Conservation (phyloP, 2,888 invertebrate species). For the Tinea trinotella region DNA sequence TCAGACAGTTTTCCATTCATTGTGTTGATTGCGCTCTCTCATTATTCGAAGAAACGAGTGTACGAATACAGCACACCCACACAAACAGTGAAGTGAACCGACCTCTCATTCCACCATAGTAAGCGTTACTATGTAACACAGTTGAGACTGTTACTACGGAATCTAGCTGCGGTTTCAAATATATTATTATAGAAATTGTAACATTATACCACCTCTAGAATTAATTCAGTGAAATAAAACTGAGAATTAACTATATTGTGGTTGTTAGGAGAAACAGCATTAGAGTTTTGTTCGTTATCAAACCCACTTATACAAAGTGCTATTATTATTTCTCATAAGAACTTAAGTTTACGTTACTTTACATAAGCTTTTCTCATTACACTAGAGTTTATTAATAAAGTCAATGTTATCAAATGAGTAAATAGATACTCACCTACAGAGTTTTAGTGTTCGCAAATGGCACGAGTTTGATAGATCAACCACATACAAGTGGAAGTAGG, state of each 20-base stretch:
- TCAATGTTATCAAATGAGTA: too few relatives aligned
- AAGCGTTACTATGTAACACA: slow-evolving; percentile 8
- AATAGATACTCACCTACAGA: too few relatives aligned
- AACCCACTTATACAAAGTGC: not conserved
- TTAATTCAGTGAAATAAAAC: slow-evolving; percentile 9
- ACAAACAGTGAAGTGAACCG: not conserved
- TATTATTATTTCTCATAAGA: not conserved
- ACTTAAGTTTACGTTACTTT: not conserved
- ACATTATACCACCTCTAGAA: not conserved
- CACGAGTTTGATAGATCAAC: too few relatives aligned
- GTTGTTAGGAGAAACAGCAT: slow-evolving; percentile 2
- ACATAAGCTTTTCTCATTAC: too few relatives aligned
- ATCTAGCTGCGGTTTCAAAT: slow-evolving; percentile 3
- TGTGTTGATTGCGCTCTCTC: slow-evolving; percentile 20
- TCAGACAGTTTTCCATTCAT: slow-evolving; percentile 20
- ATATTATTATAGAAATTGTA: not conserved
- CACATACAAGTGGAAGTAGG: too few relatives aligned
- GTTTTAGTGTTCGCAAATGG: too few relatives aligned
- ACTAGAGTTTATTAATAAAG: too few relatives aligned
- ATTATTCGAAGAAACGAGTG: slow-evolving; percentile 18
- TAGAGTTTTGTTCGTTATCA: not conserved
- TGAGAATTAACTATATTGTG: not conserved
- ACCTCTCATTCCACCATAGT: slow-evolving; percentile 1
- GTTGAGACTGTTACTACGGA: not conserved
- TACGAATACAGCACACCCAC: slow-evolving; percentile 9